These are phyloP conservation scores for Callosobruchus maculatus DNA, from an alignment of 2,888 invertebrate genomes.

Conservation along the genomic window DNA sequence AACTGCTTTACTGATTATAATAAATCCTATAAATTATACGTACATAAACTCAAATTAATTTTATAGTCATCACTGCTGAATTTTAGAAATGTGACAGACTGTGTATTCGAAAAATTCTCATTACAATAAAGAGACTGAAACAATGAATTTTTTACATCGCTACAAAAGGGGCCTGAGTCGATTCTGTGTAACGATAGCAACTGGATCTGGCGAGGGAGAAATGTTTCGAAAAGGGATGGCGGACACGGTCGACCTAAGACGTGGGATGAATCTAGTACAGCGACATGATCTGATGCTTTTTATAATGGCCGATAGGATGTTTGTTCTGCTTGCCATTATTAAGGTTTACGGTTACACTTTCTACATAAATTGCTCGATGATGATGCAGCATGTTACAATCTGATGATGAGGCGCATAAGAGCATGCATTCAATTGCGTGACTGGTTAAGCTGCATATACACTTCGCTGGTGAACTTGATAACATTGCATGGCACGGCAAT, in stretches of 20 bases:
- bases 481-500: no score
- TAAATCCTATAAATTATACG: no score
- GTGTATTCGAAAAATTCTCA: no score
- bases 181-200: neutral
- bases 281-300: neutral
- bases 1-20: no score
- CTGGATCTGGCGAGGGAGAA: neutral
- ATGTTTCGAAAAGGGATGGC: neutral
- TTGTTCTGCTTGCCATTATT: neutral
- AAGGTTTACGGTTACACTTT: neutral
- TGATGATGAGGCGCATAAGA: neutral
- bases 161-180: neutral
- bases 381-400: neutral
- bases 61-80: no score
- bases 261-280: neutral
- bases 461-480: no score
- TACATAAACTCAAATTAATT: no score
- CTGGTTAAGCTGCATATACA: no score
- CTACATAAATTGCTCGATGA: neutral
- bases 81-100: no score
- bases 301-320: neutral
- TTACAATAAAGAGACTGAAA: no score
- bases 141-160: no score
- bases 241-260: neutral
- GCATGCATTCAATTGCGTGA: neutral